Conservation (phyloP, 2,888 invertebrate genomes). For the Lasioglossum vierecki region DNA sequence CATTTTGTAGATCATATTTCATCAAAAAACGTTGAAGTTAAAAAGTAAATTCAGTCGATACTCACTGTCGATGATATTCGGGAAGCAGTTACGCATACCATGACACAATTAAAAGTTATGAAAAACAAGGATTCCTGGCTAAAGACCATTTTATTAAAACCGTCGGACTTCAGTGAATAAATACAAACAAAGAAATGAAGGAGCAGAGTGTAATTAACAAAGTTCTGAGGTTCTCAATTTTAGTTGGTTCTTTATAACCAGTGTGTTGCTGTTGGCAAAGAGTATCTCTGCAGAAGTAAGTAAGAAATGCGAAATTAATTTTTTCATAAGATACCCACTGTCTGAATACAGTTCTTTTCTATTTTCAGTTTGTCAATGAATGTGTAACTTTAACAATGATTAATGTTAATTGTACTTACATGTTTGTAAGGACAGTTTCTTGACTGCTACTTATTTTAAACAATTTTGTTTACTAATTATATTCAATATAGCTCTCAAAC, state of each 20-base stretch:
- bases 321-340: not conserved
- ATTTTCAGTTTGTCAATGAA: not conserved
- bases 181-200: conserved; percentile 4
- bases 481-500: too few relatives aligned
- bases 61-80: not conserved
- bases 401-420: not conserved
- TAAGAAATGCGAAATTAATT: not conserved
- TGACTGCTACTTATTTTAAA: too few relatives aligned
- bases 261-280: not conserved
- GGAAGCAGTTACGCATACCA: not conserved
- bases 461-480: too few relatives aligned
- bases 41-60: not conserved
- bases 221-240: conserved; percentile 3
- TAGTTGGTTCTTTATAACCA: not conserved
- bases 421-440: too few relatives aligned
- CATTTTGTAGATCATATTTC: not conserved
- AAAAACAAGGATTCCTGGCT: not conserved
- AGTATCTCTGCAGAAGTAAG: not conserved
- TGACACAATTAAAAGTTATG: not conserved
- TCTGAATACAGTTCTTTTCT: not conserved
- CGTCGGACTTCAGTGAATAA: conserved; percentile 7
- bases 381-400: too few relatives aligned
- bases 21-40: not conserved
- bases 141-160: conserved; percentile 1
- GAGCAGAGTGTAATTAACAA: conserved; percentile 12